Conservation (phyloP, 2,113 vertebrate species). For the Hystrix cristata region DNA sequence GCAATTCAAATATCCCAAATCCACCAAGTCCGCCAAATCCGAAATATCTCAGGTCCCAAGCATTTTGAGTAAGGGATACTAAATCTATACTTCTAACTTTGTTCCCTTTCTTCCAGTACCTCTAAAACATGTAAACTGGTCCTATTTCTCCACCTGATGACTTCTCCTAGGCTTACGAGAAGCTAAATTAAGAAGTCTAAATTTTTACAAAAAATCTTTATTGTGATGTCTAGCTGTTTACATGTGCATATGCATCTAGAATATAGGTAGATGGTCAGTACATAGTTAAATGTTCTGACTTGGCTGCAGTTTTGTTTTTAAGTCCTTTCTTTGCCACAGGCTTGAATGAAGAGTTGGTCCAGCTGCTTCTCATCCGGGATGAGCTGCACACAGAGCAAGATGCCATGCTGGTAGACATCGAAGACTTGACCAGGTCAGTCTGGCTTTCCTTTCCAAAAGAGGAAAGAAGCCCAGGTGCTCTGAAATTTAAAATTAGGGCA, state of each 20-base stretch:
- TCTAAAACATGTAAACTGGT: neutral
- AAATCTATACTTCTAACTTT: neutral
- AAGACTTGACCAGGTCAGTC: conserved; percentile 97
- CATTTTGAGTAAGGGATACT: neutral
- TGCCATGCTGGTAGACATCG: conserved; percentile 99
- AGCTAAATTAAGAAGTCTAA: neutral
- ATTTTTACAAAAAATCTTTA: neutral
- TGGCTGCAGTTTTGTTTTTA: neutral
- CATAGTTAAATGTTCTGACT: neutral
- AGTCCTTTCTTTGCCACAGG: conserved; percentile 85
- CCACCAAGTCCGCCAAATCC: neutral
- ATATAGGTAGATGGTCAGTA: neutral
- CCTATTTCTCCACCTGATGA: neutral
- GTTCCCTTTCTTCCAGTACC: neutral
- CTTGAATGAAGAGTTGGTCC: conserved; percentile 99
- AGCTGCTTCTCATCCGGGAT: conserved; percentile 98
- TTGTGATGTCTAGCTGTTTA: neutral
- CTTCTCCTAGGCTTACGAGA: neutral
- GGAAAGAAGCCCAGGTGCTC: neutral
- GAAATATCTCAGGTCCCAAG: neutral
- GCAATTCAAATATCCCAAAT: neutral
- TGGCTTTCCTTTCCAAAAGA: neutral
- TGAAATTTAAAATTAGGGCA: neutral
- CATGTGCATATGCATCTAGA: neutral
- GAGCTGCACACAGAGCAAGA: conserved; percentile 99